A percentile compares a stretch with the other conserved stretches of the same genome.
phyloP scores from a whole-genome alignment of 2,113 vertebrate species.

The Callipepla californica region DNA sequence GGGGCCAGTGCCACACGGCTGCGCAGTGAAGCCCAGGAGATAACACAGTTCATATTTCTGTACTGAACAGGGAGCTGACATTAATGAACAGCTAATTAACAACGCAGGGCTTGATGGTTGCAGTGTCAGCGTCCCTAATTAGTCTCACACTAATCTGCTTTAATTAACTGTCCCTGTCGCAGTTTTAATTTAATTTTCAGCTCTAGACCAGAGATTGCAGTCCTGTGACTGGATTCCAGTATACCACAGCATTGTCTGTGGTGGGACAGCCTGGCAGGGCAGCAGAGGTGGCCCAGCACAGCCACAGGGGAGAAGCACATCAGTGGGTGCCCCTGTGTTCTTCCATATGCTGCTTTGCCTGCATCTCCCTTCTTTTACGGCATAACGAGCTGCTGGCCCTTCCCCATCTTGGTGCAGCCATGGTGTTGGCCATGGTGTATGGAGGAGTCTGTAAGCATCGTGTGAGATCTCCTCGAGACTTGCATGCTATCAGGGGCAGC shows the following conservation, averaged over 20 bases:
- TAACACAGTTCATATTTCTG: constrained; percentile 68
- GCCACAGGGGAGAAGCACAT: rapidly evolving
- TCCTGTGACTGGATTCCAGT: constrained; percentile 49
- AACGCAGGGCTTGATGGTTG: constrained; percentile 79
- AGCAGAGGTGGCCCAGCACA: neutral
- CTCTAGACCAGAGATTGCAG: constrained; percentile 59
- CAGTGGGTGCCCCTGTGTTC: neutral
- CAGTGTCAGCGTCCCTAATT: constrained; percentile 83
- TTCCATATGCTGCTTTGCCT: neutral
- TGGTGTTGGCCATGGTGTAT: rapidly evolving
- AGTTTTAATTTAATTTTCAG: constrained; percentile 86
- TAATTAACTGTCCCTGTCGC: constrained; percentile 84
- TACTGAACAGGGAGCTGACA: constrained; percentile 78
- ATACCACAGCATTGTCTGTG: neutral
- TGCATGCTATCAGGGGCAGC: neutral
- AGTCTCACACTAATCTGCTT: constrained; percentile 84
- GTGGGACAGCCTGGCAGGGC: neutral
- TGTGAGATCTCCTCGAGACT: neutral
- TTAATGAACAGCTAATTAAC: constrained; percentile 86
- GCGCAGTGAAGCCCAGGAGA: constrained; percentile 30
- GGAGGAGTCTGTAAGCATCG: neutral
- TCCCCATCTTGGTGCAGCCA: neutral
- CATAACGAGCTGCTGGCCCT: rapidly evolving
- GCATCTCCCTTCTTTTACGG: rapidly evolving
- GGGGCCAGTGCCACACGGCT: neutral